Evolutionary conservation across 2,113 vertebrate species (phyloP), one percentile per base, ranked within the genome.

Genomic region (Cnemophilus loriae): DNA sequence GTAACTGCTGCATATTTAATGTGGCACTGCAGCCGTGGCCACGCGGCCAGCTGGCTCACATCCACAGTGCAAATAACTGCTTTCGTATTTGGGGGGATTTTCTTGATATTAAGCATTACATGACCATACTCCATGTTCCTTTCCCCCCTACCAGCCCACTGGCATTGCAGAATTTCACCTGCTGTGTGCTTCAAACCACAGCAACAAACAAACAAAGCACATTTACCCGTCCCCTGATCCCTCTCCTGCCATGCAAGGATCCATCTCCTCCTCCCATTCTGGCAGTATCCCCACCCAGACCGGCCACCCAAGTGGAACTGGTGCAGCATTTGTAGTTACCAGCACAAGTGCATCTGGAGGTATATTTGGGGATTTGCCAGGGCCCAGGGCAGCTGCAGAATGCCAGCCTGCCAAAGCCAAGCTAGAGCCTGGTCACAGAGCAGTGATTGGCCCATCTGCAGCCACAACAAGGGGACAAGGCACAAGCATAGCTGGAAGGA

Each of bases 1-100:
- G 63, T 83, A 83, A 67, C 79, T 95, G 68, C 90, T 92, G 86
- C 87, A 96, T 96, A 92, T 88, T 95, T 92, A 85, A 92, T 93
- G 71, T 24, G 30, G 5, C 50, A 35, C 90, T 94, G 82, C 85
- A 96, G 67, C 75, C 79, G 23, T 20, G 44, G 39, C 67, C 92
- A 85, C 32, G 21, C 65, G 85, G 78, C 84, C 90, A 94, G 92
- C 61, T 95, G 90, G 61, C 85, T 93, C 52, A 68, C 67, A 65
- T 37, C 82, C 46, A 61, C 74, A 42, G 44, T 46, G n/a, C 79
- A 92, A 91, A 90, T 61, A 85, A 90, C 65, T 88, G 46, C 49
- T 85, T 90, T 55, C 70, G 23, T 76, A 24, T 35, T 30, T 85
- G 46, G 33, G 35, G 6, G 19, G 23, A 81, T 90, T 95, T 92